These are phyloP conservation scores for Pipa parva DNA, from an alignment of 2,113 vertebrate species.

Conservation along the genomic window DNA sequence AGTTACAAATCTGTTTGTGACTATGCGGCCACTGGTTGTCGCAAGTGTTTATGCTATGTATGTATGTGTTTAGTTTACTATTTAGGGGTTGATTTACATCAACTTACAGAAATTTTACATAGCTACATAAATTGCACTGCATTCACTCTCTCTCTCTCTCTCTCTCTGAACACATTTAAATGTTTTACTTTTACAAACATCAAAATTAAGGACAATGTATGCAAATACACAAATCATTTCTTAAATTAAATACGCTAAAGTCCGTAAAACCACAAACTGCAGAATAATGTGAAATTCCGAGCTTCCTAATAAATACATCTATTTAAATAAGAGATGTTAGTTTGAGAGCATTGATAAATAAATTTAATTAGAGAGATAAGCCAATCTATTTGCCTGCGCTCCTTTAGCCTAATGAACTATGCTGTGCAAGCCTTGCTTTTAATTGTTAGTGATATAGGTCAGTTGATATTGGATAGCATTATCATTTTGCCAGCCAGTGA, in stretches of 20 bases:
- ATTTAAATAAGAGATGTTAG: conserved; percentile 18
- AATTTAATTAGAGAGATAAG: conserved; percentile 30
- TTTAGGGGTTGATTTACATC: too few relatives aligned
- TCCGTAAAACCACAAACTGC: background rate
- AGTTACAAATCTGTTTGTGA: too few relatives aligned
- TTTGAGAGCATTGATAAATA: conserved; percentile 22
- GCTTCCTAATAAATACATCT: conserved; percentile 3
- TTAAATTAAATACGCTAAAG: background rate
- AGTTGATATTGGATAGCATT: conserved; percentile 32
- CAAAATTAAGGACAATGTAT: too few relatives aligned
- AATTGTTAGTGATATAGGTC: conserved; percentile 28
- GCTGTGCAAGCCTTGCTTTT: conserved; percentile 10
- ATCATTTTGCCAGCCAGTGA: conserved; percentile 25
- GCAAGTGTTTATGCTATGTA: too few relatives aligned
- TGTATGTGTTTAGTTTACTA: too few relatives aligned
- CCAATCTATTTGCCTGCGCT: conserved; percentile 14
- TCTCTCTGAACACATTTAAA: too few relatives aligned
- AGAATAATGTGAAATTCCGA: background rate
- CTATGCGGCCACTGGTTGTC: too few relatives aligned
- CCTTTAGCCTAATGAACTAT: conserved; percentile 28
- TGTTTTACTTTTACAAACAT: too few relatives aligned
- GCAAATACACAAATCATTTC: too few relatives aligned
- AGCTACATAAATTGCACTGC: too few relatives aligned
- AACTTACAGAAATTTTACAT: too few relatives aligned
- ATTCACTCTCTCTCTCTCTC: too few relatives aligned